Evolutionary conservation across 2,113 vertebrate species (phyloP).

Genomic region (Epinephelus moara): DNA sequence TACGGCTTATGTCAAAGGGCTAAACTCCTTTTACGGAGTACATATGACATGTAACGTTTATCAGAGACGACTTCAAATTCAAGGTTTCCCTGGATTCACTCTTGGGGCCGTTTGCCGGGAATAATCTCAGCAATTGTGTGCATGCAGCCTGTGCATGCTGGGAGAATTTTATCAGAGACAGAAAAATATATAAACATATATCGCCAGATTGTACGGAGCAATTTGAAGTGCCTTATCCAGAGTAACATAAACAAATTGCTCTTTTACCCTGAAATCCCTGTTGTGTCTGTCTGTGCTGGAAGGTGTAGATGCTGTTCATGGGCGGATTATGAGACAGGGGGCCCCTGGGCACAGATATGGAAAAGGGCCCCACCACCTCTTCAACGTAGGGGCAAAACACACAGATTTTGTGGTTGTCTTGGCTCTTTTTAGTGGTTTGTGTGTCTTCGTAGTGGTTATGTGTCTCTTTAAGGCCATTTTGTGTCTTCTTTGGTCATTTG

Average conservation of each 20-base stretch:
- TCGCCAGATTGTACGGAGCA: constrained; percentile 81
- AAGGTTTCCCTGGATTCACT: constrained; percentile 50
- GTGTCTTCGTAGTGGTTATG: too few species aligned
- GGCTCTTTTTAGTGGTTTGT: too few species aligned
- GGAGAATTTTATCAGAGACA: neutral
- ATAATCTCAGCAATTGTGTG: constrained; percentile 24
- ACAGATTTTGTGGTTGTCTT: too few species aligned
- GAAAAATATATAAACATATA: constrained; percentile 45
- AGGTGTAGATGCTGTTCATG: neutral
- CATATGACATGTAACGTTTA: constrained; percentile 45
- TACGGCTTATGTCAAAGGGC: constrained; percentile 83
- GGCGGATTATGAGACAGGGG: too few species aligned
- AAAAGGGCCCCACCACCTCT: too few species aligned
- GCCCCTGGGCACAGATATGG: too few species aligned
- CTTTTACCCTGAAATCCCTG: constrained; percentile 48
- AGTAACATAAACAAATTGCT: constrained; percentile 75
- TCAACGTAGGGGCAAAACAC: too few species aligned
- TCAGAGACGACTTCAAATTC: constrained; percentile 40
- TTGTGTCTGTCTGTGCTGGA: constrained; percentile 32
- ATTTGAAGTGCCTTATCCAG: constrained; percentile 80
- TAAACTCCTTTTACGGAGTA: constrained; percentile 73
- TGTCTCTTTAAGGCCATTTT: too few species aligned
- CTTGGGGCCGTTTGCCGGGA: constrained; percentile 18
- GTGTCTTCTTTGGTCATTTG: too few species aligned
- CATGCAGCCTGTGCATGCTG: constrained; percentile 21